Evolutionary conservation across 2,797 vertebrate genomes (phyloP).

Genomic region (Aratinga solstitialis): DNA sequence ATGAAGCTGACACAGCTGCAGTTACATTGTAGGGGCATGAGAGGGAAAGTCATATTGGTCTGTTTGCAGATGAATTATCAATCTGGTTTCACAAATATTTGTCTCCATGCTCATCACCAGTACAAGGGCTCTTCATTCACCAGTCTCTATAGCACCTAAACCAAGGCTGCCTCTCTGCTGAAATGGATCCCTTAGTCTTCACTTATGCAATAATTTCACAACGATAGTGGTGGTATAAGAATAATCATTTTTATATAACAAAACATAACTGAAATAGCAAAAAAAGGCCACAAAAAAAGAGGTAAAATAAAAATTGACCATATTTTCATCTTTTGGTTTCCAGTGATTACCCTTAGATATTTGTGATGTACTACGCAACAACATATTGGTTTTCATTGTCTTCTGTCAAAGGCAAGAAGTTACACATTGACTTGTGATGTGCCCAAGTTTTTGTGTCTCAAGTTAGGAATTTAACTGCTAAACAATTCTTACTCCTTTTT

Average conservation of each 20-base stretch:
- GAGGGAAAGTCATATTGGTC: neutral
- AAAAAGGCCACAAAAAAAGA: neutral
- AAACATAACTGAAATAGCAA: neutral
- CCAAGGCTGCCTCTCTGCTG: neutral
- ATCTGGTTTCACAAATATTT: neutral
- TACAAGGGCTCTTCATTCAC: neutral
- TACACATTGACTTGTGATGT: conserved; percentile 21
- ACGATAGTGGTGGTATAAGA: neutral
- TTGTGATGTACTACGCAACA: neutral
- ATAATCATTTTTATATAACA: neutral
- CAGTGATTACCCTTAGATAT: neutral
- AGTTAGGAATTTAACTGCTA: conserved; percentile 18
- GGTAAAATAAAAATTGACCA: conserved; percentile 33
- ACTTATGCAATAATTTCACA: neutral
- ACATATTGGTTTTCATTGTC: neutral
- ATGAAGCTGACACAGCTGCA: neutral
- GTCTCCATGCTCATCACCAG: conserved; percentile 11
- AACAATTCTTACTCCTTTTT: neutral
- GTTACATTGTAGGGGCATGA: neutral
- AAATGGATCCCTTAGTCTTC: conserved; percentile 9
- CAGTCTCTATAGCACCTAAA: conserved; percentile 7
- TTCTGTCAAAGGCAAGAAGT: neutral
- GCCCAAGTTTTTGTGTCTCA: neutral
- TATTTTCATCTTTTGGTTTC: conserved; percentile 18
- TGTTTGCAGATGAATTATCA: conserved; percentile 10